Percentiles rank a stretch among this genome's conserved stretches.
phyloP scores from a whole-genome alignment of 2,113 vertebrate genomes.

The Lepus timidus region DNA sequence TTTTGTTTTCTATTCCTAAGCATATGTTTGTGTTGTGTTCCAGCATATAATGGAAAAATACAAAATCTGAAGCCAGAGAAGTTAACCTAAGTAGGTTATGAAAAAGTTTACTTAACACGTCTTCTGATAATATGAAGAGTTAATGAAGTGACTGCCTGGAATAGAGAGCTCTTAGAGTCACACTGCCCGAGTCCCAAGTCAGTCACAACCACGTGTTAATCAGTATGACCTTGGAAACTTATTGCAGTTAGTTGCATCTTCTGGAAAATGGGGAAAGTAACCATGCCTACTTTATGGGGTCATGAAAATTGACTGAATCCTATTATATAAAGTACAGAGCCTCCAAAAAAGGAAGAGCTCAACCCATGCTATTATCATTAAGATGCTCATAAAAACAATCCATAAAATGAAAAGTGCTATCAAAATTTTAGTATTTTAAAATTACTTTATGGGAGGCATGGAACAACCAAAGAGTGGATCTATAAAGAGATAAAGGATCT shows the following conservation, averaged over 20 bases:
- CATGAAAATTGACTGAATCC: neutral
- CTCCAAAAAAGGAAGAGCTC: neutral
- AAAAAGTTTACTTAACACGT: neutral
- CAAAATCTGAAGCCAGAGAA: neutral
- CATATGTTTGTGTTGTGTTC: neutral
- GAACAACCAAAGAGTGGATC: neutral
- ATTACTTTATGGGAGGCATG: neutral
- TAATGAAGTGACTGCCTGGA: neutral
- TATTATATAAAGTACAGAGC: neutral
- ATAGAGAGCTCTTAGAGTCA: neutral
- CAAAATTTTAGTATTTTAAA: neutral
- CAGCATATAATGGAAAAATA: neutral
- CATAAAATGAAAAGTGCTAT: neutral
- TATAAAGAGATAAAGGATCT: neutral
- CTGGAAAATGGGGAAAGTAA: neutral
- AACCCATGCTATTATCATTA: neutral
- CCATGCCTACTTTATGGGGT: neutral
- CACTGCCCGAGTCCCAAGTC: neutral
- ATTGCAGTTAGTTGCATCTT: neutral
- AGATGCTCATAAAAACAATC: neutral
- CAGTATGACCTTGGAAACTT: neutral
- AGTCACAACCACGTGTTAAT: neutral
- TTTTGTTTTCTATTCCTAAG: constrained; percentile 12
- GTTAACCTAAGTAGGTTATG: neutral
- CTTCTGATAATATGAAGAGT: neutral